Conservation (phyloP, 2,888 invertebrate genomes). For the Cephus spinipes region DNA sequence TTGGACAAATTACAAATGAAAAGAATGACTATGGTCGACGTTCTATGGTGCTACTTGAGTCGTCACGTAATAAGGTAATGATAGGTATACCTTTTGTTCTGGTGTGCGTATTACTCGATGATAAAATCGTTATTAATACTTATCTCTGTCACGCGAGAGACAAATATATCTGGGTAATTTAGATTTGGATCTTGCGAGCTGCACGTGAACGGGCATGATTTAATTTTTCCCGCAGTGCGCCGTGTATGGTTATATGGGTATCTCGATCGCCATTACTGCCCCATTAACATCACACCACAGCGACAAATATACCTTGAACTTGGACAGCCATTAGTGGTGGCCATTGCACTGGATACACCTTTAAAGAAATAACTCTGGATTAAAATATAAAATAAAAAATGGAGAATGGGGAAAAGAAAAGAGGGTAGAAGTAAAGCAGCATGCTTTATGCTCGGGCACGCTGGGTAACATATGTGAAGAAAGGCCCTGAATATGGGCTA, state of each 20-base stretch:
- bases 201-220: background rate
- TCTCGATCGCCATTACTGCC: background rate
- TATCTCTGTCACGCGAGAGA: slow-evolving; percentile 42
- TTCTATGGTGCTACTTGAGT: slow-evolving; percentile 18
- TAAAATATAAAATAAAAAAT: background rate
- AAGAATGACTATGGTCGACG: background rate
- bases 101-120: slow-evolving; percentile 38
- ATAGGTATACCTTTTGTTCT: slow-evolving; percentile 47
- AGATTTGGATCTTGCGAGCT: slow-evolving; percentile 38
- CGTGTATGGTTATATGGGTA: background rate
- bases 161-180: slow-evolving; percentile 38
- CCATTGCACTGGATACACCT: background rate
- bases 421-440: background rate
- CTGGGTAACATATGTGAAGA: background rate
- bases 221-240: background rate
- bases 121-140: slow-evolving; percentile 43
- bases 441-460: background rate
- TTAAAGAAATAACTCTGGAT: background rate
- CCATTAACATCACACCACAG: background rate
- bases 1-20: background rate
- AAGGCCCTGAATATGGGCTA: background rate
- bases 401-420: background rate
- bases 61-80: slow-evolving; percentile 50
- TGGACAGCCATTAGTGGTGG: background rate
- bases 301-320: background rate